Conservation (phyloP, 2,113 vertebrate genomes). For the Gymnorhina tibicen region DNA sequence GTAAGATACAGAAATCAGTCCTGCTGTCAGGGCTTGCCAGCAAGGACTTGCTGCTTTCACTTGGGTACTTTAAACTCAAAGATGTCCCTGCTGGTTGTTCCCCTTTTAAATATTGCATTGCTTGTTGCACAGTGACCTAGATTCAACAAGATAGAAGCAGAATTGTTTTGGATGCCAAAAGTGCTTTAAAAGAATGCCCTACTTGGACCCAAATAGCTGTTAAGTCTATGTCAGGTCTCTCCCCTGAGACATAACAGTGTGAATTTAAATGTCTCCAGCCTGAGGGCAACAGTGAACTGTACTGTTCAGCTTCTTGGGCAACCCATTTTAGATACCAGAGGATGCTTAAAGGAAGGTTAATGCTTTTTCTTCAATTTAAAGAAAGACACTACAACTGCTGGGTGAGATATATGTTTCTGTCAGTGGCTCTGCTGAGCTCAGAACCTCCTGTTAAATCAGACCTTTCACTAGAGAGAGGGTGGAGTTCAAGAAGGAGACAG, state of each 20-base stretch:
- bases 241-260: not conserved
- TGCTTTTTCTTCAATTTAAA: not conserved
- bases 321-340: not conserved
- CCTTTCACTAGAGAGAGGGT: not conserved
- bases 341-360: not conserved
- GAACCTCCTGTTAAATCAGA: not conserved
- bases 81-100: not conserved
- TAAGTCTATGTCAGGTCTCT: not conserved
- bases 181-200: not conserved
- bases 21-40: not conserved
- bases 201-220: constrained; percentile 1
- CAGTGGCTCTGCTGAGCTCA: not conserved
- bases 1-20: not conserved
- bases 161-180: constrained; percentile 3
- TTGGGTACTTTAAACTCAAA: not conserved
- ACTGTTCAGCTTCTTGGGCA: not conserved
- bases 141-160: constrained; percentile 27
- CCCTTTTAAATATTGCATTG: constrained; percentile 50
- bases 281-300: not conserved
- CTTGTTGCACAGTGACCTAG: constrained; percentile 43
- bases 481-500: not conserved
- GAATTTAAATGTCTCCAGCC: constrained; percentile 27
- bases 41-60: not conserved
- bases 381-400: not conserved
- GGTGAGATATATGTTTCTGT: not conserved